A percentile compares a stretch with the other conserved stretches of the same genome.
phyloP scores from a whole-genome alignment of 2,888 invertebrate species.

The Drosophila mimica region DNA sequence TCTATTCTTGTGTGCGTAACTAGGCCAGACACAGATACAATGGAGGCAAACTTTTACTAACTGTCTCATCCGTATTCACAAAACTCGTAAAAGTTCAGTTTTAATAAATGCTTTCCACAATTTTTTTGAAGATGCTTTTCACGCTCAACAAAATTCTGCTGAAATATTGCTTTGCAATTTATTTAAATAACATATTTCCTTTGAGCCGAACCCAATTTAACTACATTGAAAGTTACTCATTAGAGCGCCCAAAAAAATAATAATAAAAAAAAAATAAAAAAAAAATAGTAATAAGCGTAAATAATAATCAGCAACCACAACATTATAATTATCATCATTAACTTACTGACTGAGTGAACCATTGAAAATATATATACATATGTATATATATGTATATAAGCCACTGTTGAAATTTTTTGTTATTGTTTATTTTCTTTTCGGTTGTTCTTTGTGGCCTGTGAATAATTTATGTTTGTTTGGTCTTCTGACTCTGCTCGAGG shows the following conservation, averaged over 20 bases:
- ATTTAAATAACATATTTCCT: background rate
- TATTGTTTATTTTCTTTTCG: constrained; percentile 33
- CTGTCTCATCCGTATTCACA: background rate
- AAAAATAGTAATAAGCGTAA: constrained; percentile 29
- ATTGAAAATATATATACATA: constrained; percentile 29
- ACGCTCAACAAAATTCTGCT: constrained; percentile 47
- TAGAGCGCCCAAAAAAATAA: constrained; percentile 34
- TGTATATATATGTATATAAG: background rate
- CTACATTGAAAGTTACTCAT: constrained; percentile 36
- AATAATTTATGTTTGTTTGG: constrained; percentile 52
- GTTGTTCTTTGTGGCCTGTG: constrained; percentile 25
- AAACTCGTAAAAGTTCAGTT: constrained; percentile 12
- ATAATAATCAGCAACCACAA: constrained; percentile 57
- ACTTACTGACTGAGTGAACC: constrained; percentile 71
- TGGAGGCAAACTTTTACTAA: constrained; percentile 45
- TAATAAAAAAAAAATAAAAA: constrained; percentile 12
- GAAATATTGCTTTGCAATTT: constrained; percentile 7
- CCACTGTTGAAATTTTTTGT: constrained; percentile 19
- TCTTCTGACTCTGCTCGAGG: constrained; percentile 34
- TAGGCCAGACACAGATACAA: constrained; percentile 59
- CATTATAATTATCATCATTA: constrained; percentile 76
- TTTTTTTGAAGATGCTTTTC: constrained; percentile 18
- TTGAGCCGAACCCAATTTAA: constrained; percentile 16
- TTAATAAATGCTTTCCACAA: constrained; percentile 5
- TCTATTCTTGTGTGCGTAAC: constrained; percentile 34